Conservation (phyloP, 2,113 vertebrate genomes). For the Gnathonemus echidnorhynchus region DNA sequence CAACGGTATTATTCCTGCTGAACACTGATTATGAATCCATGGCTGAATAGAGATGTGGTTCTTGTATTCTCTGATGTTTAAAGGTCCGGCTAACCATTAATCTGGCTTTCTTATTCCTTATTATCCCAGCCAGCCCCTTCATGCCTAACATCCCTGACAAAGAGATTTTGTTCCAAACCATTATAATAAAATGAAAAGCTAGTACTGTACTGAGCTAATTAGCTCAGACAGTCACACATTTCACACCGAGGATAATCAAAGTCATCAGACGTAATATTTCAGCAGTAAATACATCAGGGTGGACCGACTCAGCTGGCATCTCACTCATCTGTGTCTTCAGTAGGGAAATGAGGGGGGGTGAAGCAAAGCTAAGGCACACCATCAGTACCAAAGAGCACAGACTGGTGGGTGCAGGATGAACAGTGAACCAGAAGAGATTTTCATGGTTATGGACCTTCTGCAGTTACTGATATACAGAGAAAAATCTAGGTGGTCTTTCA, state of each 20-base stretch:
- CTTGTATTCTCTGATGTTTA: neutral
- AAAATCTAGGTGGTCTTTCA: neutral
- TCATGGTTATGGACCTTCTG: neutral
- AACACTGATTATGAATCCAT: neutral
- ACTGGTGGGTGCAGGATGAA: neutral
- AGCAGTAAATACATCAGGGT: neutral
- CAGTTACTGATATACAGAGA: neutral
- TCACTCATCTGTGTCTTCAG: neutral
- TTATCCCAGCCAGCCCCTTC: neutral
- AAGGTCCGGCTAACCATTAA: neutral
- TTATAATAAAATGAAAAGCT: neutral
- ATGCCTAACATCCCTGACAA: neutral
- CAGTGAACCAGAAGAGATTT: neutral
- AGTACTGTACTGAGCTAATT: neutral
- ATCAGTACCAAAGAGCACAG: neutral
- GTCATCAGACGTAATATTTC: neutral
- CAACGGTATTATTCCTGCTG: neutral
- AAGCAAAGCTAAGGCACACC: neutral
- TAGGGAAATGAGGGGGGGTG: neutral
- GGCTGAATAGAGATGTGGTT: neutral
- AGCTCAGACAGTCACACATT: neutral
- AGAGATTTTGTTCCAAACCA: neutral
- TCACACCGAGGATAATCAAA: neutral
- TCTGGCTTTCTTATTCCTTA: neutral
- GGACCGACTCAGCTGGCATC: neutral